A percentile compares a stretch with the other conserved stretches of the same genome.
These are phyloP conservation scores for Ladona fulva DNA, from an alignment of 1,140 invertebrate genomes.

Conservation along the genomic window DNA sequence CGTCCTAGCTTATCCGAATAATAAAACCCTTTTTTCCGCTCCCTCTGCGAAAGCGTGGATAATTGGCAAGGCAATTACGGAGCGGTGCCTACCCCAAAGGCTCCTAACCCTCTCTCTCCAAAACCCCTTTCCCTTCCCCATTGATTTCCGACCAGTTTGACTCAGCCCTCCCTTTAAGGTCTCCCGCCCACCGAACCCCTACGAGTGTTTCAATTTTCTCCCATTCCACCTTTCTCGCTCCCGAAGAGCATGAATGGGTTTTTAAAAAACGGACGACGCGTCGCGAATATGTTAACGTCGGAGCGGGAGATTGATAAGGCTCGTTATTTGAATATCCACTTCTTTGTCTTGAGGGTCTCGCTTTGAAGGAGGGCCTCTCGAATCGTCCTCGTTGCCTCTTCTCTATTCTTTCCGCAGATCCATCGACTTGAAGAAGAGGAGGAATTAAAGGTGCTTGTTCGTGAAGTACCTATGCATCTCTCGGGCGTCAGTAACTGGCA, in stretches of 20 bases:
- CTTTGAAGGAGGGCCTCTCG: no score
- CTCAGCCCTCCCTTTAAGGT: not conserved
- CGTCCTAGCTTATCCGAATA: no score
- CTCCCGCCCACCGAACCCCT: not conserved
- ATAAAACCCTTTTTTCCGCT: no score
- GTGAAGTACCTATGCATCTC: no score
- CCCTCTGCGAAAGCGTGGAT: not conserved
- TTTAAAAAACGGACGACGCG: not conserved
- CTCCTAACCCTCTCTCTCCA: no score
- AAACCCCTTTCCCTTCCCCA: not conserved
- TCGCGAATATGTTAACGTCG: not conserved
- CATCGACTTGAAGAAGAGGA: no score
- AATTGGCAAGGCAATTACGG: constrained; percentile 3
- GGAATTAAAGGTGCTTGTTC: no score
- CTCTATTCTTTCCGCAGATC: no score
- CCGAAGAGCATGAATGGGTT: not conserved
- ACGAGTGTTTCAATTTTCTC: no score
- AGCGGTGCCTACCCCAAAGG: not conserved
- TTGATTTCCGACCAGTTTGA: not conserved
- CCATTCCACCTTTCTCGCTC: not conserved
- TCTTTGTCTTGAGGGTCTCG: not conserved
- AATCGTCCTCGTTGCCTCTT: no score
- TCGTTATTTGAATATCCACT: not conserved
- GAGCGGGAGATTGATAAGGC: not conserved
- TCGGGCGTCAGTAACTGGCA: no score